Percentiles rank a stretch among this genome's conserved stretches.
Evolutionary conservation across 2,113 vertebrate genomes (phyloP).

Genomic region (Euleptes europaea): DNA sequence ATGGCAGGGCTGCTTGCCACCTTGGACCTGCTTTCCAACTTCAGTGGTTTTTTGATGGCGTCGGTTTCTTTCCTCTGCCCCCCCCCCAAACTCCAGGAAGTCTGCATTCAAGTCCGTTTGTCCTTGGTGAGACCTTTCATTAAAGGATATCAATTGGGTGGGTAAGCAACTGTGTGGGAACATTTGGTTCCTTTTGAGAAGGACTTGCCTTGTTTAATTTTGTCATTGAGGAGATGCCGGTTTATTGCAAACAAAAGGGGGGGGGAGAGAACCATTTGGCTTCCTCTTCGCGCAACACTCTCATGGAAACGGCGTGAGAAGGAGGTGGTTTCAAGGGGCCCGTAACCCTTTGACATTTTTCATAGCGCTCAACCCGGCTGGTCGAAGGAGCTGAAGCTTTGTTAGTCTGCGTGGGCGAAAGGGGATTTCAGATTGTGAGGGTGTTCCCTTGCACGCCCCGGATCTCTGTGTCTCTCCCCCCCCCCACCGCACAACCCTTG

Average conservation of each 20-base stretch:
- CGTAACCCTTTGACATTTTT: neutral
- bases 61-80: no score
- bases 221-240: conserved; percentile 58
- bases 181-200: conserved; percentile 63
- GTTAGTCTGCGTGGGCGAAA: neutral
- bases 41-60: neutral
- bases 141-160: conserved; percentile 73
- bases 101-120: conserved; percentile 54
- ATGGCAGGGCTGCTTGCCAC: neutral
- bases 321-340: neutral
- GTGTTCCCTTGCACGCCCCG: neutral
- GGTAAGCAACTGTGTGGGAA: conserved; percentile 72
- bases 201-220: conserved; percentile 62
- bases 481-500: neutral
- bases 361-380: neutral
- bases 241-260: conserved; percentile 76
- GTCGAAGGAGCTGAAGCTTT: neutral
- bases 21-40: neutral
- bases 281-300: conserved; percentile 64
- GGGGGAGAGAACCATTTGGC: conserved; percentile 1
- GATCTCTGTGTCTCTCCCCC: neutral
- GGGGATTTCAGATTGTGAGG: neutral
- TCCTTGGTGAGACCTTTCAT: conserved; percentile 53
- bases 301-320: conserved; percentile 45
- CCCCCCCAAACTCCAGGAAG: neutral